A percentile compares a stretch with the other conserved stretches of the same genome.
phyloP scores from a whole-genome alignment of 2,888 invertebrate genomes.

The Scaptodrosophila latifasciaeformis region DNA sequence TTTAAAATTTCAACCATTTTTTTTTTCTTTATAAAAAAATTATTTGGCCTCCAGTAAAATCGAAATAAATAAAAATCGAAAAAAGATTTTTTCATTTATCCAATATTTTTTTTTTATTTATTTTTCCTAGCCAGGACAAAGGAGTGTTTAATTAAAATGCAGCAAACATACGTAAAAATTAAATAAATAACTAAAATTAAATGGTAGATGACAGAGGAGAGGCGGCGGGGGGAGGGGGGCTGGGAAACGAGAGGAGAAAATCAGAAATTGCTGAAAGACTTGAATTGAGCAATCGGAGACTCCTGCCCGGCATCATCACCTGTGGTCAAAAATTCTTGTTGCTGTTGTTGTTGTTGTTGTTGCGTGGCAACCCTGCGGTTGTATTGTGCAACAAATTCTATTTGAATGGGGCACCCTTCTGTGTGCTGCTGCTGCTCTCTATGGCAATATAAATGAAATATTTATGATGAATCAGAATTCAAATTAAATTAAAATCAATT shows the following conservation, averaged over 20 bases:
- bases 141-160: constrained; percentile 3
- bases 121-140: neutral
- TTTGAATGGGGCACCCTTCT: neutral
- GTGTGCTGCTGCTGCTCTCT: neutral
- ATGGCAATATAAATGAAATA: too few species aligned
- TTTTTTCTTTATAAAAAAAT: constrained; percentile 20
- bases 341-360: constrained; percentile 9
- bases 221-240: too few species aligned
- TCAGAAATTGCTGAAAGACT: constrained; percentile 3
- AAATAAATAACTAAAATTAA: neutral
- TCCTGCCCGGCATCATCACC: too few species aligned
- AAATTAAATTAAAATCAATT: constrained; percentile 54
- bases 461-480: constrained; percentile 28
- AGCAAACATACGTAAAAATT: neutral
- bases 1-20: constrained; percentile 37
- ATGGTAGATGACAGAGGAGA: neutral
- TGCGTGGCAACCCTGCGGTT: constrained; percentile 12
- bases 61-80: too few species aligned
- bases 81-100: too few species aligned
- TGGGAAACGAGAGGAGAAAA: too few species aligned
- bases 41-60: constrained; percentile 6
- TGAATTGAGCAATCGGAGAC: constrained; percentile 5
- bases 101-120: too few species aligned
- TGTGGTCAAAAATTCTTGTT: too few species aligned
- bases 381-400: too few species aligned